Evolutionary conservation across 2,113 vertebrate species (phyloP).

Genomic region (Phylloscopus trochiloides): DNA sequence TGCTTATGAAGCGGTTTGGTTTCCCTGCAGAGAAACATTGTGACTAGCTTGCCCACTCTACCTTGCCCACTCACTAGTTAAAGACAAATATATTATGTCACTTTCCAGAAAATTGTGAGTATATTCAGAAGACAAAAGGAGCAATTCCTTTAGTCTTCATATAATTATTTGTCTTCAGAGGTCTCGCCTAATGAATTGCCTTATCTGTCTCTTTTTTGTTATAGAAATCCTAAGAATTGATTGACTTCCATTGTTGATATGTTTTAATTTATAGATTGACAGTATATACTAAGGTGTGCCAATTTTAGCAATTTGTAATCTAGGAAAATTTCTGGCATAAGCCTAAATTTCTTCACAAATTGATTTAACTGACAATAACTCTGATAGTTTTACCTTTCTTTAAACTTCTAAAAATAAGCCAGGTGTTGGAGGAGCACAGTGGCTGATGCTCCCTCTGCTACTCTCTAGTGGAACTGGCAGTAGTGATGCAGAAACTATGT

Average conservation of each 20-base stretch:
- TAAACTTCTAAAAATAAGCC: not conserved
- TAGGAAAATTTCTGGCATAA: not conserved
- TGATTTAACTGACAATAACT: not conserved
- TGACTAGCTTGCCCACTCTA: not conserved
- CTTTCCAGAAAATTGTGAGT: not conserved
- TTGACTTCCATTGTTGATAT: not conserved
- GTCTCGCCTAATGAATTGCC: not conserved
- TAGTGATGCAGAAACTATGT: not conserved
- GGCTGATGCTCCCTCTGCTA: not conserved
- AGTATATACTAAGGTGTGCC: not conserved
- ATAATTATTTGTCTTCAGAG: not conserved
- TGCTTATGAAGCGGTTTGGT: not conserved
- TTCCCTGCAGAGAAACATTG: not conserved
- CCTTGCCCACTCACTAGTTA: not conserved
- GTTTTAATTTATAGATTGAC: not conserved
- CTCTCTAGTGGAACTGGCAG: not conserved
- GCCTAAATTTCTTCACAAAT: not conserved
- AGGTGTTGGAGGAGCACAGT: not conserved
- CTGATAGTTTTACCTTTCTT: not conserved
- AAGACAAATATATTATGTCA: not conserved
- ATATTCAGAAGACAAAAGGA: not conserved
- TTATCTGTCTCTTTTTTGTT: not conserved
- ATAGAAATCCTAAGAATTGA: not conserved
- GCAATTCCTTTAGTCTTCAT: not conserved
- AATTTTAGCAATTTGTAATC: not conserved